Conservation (phyloP, 1,140 invertebrate species). For the Anoplophora glabripennis region DNA sequence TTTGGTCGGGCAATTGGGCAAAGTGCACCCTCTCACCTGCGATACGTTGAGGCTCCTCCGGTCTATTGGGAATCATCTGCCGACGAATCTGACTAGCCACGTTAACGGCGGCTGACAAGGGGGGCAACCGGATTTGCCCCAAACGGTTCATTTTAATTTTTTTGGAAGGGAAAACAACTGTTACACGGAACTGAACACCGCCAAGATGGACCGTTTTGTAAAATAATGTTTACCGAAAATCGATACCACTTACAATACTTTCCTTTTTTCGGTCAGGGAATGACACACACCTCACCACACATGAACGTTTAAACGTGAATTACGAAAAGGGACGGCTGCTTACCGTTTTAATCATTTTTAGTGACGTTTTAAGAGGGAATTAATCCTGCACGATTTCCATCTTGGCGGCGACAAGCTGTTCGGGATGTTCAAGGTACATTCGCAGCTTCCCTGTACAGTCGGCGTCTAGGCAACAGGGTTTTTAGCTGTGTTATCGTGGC, state of each 20-base stretch:
- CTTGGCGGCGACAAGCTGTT: constrained; percentile 35
- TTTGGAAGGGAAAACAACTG: constrained; percentile 2
- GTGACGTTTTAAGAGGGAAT: constrained; percentile 16
- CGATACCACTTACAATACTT: neutral
- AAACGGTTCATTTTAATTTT: constrained; percentile 59
- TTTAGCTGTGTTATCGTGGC: neutral
- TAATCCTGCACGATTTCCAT: constrained; percentile 33
- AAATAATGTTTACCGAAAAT: neutral
- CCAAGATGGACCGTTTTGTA: constrained; percentile 33
- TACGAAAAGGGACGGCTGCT: neutral
- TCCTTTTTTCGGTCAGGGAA: neutral
- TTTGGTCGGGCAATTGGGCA: constrained; percentile 51
- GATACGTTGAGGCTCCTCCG: constrained; percentile 30
- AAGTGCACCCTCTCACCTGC: constrained; percentile 49
- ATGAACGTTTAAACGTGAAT: neutral
- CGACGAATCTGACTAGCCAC: constrained; percentile 77
- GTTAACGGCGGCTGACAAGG: constrained; percentile 69
- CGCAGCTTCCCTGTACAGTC: constrained; percentile 32
- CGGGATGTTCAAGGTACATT: constrained; percentile 32
- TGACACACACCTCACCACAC: neutral
- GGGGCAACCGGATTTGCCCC: constrained; percentile 63
- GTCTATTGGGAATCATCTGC: constrained; percentile 69
- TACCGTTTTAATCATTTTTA: neutral
- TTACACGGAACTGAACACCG: constrained; percentile 18
- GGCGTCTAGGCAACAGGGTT: neutral